phyloP scores from a whole-genome alignment of 2,888 invertebrate genomes.

The Periphyllus acericola region DNA sequence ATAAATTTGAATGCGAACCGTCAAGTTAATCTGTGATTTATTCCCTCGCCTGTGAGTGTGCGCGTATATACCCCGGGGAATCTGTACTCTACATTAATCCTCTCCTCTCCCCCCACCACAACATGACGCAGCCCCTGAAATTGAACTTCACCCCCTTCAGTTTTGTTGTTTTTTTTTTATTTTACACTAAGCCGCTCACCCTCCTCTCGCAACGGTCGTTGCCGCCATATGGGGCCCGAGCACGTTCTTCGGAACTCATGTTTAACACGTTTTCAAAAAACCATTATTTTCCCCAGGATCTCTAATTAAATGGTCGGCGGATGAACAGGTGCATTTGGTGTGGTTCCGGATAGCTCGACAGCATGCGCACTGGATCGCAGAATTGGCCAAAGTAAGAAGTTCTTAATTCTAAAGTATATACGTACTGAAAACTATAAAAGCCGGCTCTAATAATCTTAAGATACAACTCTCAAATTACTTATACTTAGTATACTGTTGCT shows the following conservation, averaged over 20 bases:
- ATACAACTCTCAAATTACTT: not conserved
- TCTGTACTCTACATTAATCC: constrained; percentile 59
- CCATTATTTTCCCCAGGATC: constrained; percentile 58
- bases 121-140: constrained; percentile 51
- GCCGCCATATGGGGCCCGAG: constrained; percentile 54
- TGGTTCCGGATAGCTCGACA: constrained; percentile 83
- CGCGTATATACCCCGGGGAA: constrained; percentile 44
- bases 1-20: constrained; percentile 62
- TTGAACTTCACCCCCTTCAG: constrained; percentile 59
- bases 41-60: constrained; percentile 39
- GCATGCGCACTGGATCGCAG: constrained; percentile 80
- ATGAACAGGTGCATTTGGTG: constrained; percentile 75
- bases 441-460: not conserved
- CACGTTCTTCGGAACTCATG: constrained; percentile 45
- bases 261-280: constrained; percentile 61
- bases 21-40: constrained; percentile 62
- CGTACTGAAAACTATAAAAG: not conserved
- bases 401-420: not conserved
- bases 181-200: constrained; percentile 50
- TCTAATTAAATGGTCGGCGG: constrained; percentile 71
- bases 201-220: constrained; percentile 41
- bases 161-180: constrained; percentile 50
- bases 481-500: not conserved
- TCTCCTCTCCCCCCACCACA: not conserved
- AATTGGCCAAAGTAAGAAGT: constrained; percentile 74